phyloP scores from a whole-genome alignment of 2,888 invertebrate species.

The Limnephilus marmoratus region DNA sequence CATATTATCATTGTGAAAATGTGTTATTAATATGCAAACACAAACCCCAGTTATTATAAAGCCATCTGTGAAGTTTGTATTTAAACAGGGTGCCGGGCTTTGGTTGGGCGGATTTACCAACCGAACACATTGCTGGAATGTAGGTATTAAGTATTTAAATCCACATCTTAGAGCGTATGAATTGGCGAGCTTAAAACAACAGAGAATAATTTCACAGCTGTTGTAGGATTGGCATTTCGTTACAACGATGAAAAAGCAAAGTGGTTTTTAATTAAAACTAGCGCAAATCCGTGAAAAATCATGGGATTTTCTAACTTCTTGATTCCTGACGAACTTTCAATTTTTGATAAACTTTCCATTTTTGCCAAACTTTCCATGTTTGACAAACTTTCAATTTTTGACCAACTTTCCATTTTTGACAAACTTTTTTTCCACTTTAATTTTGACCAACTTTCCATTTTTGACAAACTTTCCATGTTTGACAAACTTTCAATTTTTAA shows the following conservation, averaged over 20 bases:
- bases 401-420: too few relatives aligned
- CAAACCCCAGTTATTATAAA: not conserved
- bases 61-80: not conserved
- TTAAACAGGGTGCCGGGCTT: not conserved
- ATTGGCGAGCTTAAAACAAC: conserved; percentile 47
- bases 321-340: too few relatives aligned
- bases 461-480: too few relatives aligned
- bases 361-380: too few relatives aligned
- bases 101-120: not conserved
- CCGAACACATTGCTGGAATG: not conserved
- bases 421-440: too few relatives aligned
- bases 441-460: too few relatives aligned
- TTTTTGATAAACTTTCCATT: too few relatives aligned
- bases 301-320: too few relatives aligned
- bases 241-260: not conserved
- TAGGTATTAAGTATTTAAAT: conserved; percentile 48
- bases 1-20: not conserved
- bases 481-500: too few relatives aligned
- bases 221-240: conserved; percentile 41
- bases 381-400: too few relatives aligned
- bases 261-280: not conserved
- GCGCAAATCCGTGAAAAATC: too few relatives aligned
- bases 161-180: conserved; percentile 47
- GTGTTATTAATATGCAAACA: not conserved
- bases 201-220: conserved; percentile 58